phyloP scores from a whole-genome alignment of 2,113 vertebrate genomes.

The Notarius quadriscutis region DNA sequence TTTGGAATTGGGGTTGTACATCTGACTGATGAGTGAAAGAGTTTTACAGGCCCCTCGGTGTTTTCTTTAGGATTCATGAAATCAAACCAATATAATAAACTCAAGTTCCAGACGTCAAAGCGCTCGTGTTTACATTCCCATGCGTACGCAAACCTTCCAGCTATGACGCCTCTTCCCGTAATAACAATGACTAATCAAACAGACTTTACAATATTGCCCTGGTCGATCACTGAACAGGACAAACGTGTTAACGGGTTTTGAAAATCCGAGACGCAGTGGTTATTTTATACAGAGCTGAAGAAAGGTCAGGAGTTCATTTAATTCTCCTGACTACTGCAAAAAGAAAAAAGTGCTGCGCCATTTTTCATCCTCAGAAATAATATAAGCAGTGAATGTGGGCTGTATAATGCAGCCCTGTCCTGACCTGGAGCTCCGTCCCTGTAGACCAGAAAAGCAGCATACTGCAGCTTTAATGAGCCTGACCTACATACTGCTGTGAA shows the following conservation, averaged over 20 bases:
- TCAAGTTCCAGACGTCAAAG: no score
- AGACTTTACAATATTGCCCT: not conserved
- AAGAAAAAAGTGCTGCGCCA: not conserved
- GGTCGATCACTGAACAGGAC: not conserved
- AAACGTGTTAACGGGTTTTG: not conserved
- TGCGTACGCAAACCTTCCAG: no score
- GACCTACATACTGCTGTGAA: constrained; percentile 4
- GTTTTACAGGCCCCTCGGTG: no score
- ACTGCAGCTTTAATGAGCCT: constrained; percentile 1
- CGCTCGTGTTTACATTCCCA: no score
- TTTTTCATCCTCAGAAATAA: not conserved
- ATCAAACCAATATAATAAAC: no score
- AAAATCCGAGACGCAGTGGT: not conserved
- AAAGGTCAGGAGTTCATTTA: not conserved
- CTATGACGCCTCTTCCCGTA: no score
- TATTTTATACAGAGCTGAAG: no score
- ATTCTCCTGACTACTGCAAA: not conserved
- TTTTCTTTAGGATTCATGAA: no score
- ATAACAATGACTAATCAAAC: not conserved
- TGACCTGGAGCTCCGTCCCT: constrained; percentile 3
- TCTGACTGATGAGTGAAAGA: no score
- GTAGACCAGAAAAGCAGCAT: not conserved
- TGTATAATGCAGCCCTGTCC: not conserved
- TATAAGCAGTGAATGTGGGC: not conserved
- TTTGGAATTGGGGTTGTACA: no score